Base-by-base conservation (phyloP, 30 jellyfish, hydroid and myxozoan genomes). In the Cassiopea xamachana region DNA sequence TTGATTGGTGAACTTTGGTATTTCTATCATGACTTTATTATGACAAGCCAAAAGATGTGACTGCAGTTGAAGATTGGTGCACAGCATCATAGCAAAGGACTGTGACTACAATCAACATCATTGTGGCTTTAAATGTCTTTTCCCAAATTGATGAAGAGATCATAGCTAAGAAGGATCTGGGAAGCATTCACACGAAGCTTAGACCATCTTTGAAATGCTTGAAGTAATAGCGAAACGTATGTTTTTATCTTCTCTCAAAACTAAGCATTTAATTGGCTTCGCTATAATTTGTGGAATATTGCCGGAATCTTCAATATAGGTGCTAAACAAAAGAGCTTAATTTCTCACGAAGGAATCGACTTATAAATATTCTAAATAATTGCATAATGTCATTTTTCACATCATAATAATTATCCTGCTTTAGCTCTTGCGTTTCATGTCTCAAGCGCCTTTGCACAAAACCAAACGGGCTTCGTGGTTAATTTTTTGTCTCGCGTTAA, bases 151-250 rank as follows among this genome's bases (percentile, higher is more conserved):
- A 45, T 50, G 74, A 58, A 17, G 55, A 82, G 73, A 39, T 51
- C 75, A 46, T 12, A 70, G 90, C 73, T 82, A 45, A 82, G 90
- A 82, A 70, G 90, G 90, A 70, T 82, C 90, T 64, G 59, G 81
- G 75, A 50, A 62, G 83, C 43, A 82, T 82, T 82, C 90, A 82
- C 90, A 82, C 90, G 90, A 82, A 67, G 90, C 90, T 82, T 82
- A 82, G 74, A 64, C 46, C 19, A 48, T 18, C 55, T 45, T 39
- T 61, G 60, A 82, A 82, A 19, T 27, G 90, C 69, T 73, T 18
- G 60, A 70, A 46, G 83, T 50, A 82, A 82, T 64, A 48, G 82
- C 39, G 82, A 45, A 72, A 73, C 83, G 75, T 82, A 82, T 82
- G 90, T 68, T 68, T 70, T 78, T 82, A 72, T 64, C 46, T 60